These are phyloP conservation scores for Zapornia atra DNA, from an alignment of 2,113 vertebrate species.

Conservation along the genomic window DNA sequence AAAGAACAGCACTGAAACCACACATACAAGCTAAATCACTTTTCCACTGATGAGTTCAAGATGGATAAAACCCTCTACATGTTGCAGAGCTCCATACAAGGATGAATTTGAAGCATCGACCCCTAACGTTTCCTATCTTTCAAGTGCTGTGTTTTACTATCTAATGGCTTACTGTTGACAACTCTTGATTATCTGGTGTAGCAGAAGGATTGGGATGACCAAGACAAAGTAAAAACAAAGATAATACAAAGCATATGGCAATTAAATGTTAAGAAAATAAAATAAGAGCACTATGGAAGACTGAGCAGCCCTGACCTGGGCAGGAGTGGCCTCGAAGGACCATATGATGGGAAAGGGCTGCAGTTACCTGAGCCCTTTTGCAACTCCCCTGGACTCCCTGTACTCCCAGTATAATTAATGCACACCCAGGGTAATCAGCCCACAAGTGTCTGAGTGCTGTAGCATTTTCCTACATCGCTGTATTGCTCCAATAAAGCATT, in stretches of 20 bases:
- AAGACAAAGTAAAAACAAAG: slow-evolving; percentile 5
- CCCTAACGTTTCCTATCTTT: slow-evolving; percentile 18
- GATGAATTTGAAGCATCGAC: not conserved
- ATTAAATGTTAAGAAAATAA: not conserved
- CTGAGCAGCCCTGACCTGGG: not conserved
- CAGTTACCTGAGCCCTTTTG: not conserved
- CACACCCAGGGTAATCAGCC: not conserved
- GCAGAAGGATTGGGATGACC: not conserved
- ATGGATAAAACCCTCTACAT: not conserved
- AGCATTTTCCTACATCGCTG: not conserved
- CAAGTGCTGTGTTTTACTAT: not conserved
- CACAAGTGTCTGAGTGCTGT: fast-evolving
- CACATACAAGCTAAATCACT: not conserved
- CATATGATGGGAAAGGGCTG: not conserved
- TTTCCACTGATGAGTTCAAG: slow-evolving; percentile 14
- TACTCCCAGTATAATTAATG: not conserved
- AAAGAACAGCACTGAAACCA: not conserved
- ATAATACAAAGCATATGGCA: slow-evolving; percentile 14
- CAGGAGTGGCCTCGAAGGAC: not conserved
- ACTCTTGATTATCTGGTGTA: slow-evolving; percentile 1
- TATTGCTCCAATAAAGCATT: not conserved
- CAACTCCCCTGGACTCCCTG: not conserved
- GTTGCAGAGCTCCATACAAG: not conserved
- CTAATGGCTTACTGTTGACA: slow-evolving; percentile 19
- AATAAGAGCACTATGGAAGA: not conserved